A percentile compares a stretch with the other conserved stretches of the same genome.
Evolutionary conservation across 2,888 invertebrate species (phyloP).

Genomic region (Machimus rusticus): DNA sequence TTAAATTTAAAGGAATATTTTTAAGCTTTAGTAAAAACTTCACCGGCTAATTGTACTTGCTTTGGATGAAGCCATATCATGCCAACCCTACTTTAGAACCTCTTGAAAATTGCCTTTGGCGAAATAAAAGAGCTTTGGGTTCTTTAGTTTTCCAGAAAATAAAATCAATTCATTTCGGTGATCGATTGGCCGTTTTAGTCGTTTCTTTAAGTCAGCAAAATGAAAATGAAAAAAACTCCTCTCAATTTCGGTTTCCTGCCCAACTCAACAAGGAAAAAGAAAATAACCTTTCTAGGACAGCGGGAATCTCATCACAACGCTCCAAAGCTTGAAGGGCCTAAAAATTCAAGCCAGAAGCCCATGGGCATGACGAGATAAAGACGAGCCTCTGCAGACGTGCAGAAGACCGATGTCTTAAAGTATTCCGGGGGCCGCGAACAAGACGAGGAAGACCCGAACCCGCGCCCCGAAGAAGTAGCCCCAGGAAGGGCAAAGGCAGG

Average conservation of each 20-base stretch:
- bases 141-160: background rate
- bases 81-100: background rate
- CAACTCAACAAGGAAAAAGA: background rate
- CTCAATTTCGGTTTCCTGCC: background rate
- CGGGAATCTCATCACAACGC: background rate
- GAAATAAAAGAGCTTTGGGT: background rate
- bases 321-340: background rate
- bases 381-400: background rate
- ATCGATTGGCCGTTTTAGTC: background rate
- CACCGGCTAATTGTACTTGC: background rate
- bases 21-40: background rate
- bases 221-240: background rate
- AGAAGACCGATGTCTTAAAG: conserved; percentile 14
- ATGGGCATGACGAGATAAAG: conserved; percentile 22
- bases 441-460: background rate
- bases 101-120: background rate
- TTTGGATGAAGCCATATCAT: background rate
- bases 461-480: background rate
- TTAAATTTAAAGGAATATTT: too few relatives aligned
- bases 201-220: background rate
- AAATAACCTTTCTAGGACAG: background rate
- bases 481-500: background rate
- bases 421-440: background rate
- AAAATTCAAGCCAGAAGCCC: conserved; percentile 28
- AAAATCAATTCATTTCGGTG: background rate